These are phyloP conservation scores for Crocodylus rhombifer DNA, from an alignment of 2,797 vertebrate genomes.

Conservation along the genomic window DNA sequence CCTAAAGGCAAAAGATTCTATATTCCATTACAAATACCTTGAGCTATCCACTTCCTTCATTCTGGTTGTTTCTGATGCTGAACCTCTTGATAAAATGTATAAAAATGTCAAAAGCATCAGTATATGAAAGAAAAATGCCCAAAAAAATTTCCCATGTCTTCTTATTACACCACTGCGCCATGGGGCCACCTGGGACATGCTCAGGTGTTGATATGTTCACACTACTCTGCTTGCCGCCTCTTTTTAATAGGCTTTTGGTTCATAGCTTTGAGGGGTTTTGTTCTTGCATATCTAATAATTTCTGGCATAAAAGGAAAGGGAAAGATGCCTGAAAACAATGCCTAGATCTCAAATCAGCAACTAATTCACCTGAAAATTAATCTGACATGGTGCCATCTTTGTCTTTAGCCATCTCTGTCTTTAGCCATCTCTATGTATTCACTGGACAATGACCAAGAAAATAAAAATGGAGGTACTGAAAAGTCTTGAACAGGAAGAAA, in stretches of 20 bases:
- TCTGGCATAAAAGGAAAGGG: conserved; percentile 31
- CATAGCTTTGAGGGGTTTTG: conserved; percentile 30
- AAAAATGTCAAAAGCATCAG: conserved; percentile 47
- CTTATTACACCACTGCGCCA: conserved; percentile 48
- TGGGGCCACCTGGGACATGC: conserved; percentile 22
- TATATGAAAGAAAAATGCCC: conserved; percentile 34
- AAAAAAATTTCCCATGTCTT: conserved; percentile 43
- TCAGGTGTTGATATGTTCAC: conserved; percentile 55
- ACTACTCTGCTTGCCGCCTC: conserved; percentile 24
- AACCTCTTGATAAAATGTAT: conserved; percentile 54
- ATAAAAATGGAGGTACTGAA: not conserved
- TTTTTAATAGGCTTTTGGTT: conserved; percentile 59
- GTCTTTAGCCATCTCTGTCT: conserved; percentile 6
- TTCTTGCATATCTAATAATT: conserved; percentile 64
- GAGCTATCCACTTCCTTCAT: not conserved
- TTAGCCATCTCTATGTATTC: not conserved
- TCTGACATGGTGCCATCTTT: not conserved
- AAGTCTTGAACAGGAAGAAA: conserved; percentile 6
- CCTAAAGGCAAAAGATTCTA: conserved; percentile 37
- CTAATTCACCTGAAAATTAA: conserved; percentile 60
- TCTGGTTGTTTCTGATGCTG: conserved; percentile 34
- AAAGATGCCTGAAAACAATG: conserved; percentile 50
- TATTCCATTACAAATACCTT: conserved; percentile 14
- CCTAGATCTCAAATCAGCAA: conserved; percentile 24
- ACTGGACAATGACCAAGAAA: not conserved